Evolutionary conservation across 2,888 invertebrate species (phyloP).

Genomic region (Troides helena): DNA sequence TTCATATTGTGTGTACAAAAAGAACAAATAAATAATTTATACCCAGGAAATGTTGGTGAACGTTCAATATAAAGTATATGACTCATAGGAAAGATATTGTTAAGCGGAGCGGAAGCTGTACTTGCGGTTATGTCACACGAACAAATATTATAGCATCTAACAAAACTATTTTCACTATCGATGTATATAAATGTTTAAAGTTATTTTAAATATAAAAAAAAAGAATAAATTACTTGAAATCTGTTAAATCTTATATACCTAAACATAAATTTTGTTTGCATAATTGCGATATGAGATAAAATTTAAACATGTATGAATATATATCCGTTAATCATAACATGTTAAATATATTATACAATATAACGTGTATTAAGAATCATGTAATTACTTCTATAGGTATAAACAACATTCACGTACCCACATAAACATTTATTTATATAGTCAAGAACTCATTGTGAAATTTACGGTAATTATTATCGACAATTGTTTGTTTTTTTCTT

Average conservation of each 20-base stretch:
- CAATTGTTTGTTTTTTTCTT: background rate
- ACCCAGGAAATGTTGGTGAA: background rate
- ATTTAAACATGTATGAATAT: background rate
- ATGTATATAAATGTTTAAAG: slow-evolving; percentile 1
- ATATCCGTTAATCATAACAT: background rate
- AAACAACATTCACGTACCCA: background rate
- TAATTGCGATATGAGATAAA: background rate
- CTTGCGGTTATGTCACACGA: slow-evolving; percentile 37
- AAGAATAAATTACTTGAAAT: background rate
- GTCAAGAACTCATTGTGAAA: background rate
- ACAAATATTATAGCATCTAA: slow-evolving; percentile 52
- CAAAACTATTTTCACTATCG: slow-evolving; percentile 56
- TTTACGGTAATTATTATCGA: background rate
- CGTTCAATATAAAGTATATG: slow-evolving; percentile 5
- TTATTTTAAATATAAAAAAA: background rate
- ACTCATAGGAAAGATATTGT: slow-evolving; percentile 30
- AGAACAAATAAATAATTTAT: background rate
- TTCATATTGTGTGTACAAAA: too few species aligned
- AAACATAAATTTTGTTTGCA: background rate
- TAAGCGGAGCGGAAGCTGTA: slow-evolving; percentile 33
- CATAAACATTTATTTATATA: background rate
- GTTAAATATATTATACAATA: background rate
- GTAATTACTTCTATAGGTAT: background rate
- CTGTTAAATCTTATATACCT: background rate
- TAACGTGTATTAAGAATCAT: background rate